Conservation (phyloP, 2,888 invertebrate genomes). For the Drosophila affinis region DNA sequence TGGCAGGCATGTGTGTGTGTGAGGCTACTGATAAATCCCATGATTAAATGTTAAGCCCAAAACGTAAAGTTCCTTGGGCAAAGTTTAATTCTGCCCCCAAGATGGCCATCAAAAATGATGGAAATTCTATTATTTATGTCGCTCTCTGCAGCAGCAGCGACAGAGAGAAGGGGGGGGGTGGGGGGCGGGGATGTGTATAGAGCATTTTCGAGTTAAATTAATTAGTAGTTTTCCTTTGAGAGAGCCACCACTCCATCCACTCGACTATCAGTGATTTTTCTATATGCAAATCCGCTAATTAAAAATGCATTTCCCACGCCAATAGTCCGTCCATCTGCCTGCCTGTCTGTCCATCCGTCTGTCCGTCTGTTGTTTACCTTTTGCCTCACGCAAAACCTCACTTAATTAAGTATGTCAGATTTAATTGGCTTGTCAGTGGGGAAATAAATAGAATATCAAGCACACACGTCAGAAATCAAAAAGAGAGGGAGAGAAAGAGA, state of each 20-base stretch:
- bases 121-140: not conserved
- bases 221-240: conserved; percentile 11
- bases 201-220: not conserved
- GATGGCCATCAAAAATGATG: not conserved
- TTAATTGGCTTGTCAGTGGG: conserved; percentile 76
- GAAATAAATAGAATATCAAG: conserved; percentile 27
- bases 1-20: not conserved
- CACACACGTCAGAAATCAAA: conserved; percentile 4
- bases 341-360: not conserved
- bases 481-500: conserved; percentile 9
- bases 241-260: not conserved
- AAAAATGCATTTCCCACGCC: conserved; percentile 59
- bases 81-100: conserved; percentile 21
- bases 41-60: conserved; percentile 27
- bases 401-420: conserved; percentile 75
- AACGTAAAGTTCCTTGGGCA: not conserved
- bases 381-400: conserved; percentile 42
- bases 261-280: not conserved
- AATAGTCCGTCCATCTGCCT: too few species aligned
- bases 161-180: not conserved
- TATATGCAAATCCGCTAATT: conserved; percentile 51
- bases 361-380: conserved; percentile 39
- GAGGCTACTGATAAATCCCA: conserved; percentile 11
- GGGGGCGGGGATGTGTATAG: not conserved
- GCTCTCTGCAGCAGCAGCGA: too few species aligned